Evolutionary conservation across 64 coral and sea anemone species (phyloP).

Genomic region (Dendronephthya gigantea): DNA sequence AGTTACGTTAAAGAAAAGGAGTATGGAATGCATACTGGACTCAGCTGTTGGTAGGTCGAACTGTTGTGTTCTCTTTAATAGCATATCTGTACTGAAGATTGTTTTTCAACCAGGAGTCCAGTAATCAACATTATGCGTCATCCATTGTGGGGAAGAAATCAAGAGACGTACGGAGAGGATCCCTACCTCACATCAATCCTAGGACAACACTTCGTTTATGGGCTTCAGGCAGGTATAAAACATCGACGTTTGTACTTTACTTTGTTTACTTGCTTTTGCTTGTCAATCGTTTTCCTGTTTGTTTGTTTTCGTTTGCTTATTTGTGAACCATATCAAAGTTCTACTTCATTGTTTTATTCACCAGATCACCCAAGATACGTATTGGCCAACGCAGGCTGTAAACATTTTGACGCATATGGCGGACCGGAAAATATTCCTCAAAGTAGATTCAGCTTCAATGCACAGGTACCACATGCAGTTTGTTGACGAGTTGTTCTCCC

Average conservation of each 20-base stretch:
- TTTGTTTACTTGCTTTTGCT: no score
- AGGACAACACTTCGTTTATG: slow-evolving; percentile 39
- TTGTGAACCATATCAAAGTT: no score
- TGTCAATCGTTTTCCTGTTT: no score
- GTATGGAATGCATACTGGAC: slow-evolving; percentile 30
- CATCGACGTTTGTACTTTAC: background rate
- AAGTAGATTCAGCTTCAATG: slow-evolving; percentile 19
- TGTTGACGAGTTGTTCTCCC: no score
- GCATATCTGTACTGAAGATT: background rate
- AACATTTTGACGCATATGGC: slow-evolving; percentile 44
- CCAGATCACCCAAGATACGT: slow-evolving; percentile 36
- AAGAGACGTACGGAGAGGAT: slow-evolving; percentile 42
- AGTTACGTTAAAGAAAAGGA: slow-evolving; percentile 24
- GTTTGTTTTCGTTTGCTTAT: no score
- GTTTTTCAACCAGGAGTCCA: slow-evolving; percentile 26
- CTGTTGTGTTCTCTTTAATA: no score
- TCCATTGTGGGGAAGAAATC: slow-evolving; percentile 43
- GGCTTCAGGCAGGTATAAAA: slow-evolving; percentile 35
- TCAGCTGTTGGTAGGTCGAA: slow-evolving; percentile 43
- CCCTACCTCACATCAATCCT: slow-evolving; percentile 34
- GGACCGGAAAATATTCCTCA: slow-evolving; percentile 45
- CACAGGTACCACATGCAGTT: background rate
- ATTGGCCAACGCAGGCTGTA: slow-evolving; percentile 34
- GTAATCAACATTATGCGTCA: slow-evolving; percentile 48
- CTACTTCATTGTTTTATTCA: background rate